Percentiles rank a stretch among this genome's conserved stretches.
These are phyloP conservation scores for Unio pictorum DNA, from an alignment of 2,888 invertebrate species.

Conservation along the genomic window DNA sequence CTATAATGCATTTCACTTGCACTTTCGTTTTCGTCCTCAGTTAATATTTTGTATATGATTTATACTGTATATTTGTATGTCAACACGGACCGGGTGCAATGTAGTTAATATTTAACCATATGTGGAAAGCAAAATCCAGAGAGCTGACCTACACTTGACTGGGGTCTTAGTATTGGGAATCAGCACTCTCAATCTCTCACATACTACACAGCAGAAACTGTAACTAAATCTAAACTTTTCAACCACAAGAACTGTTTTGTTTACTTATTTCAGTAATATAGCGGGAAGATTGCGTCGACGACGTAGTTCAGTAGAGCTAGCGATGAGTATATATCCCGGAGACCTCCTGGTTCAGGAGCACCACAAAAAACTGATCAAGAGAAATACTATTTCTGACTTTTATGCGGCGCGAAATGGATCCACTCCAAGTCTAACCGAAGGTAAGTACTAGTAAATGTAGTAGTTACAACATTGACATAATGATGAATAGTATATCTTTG, in stretches of 20 bases:
- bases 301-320: slow-evolving; percentile 65
- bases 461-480: not conserved
- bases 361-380: slow-evolving; percentile 66
- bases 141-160: no score
- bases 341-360: slow-evolving; percentile 66
- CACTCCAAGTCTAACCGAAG: slow-evolving; percentile 25
- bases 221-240: not conserved
- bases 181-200: not conserved
- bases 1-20: no score
- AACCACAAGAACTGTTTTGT: not conserved
- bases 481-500: no score
- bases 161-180: not conserved
- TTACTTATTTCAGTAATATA: slow-evolving; percentile 43
- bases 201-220: not conserved
- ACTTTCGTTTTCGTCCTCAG: no score
- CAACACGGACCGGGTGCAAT: no score
- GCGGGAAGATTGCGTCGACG: slow-evolving; percentile 58
- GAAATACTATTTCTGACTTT: slow-evolving; percentile 70
- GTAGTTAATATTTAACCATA: no score
- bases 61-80: no score
- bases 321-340: slow-evolving; percentile 67
- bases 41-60: no score
- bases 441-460: slow-evolving; percentile 9
- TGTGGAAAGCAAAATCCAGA: no score
- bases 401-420: slow-evolving; percentile 56